These are phyloP conservation scores for Phalera bucephala DNA, from an alignment of 2,888 invertebrate genomes.

Conservation along the genomic window DNA sequence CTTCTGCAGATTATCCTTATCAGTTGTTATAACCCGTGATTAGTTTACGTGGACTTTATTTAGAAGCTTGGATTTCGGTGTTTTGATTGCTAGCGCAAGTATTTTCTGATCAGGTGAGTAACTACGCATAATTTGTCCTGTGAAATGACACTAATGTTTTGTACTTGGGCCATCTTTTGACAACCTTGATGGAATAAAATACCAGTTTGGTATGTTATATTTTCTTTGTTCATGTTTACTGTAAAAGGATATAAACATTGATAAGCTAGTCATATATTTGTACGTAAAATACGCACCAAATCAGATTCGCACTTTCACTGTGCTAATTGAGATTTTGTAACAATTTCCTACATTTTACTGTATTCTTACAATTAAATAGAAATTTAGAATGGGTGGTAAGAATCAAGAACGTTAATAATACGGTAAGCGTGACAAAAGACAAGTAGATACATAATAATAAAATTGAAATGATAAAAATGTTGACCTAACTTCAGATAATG, in stretches of 20 bases:
- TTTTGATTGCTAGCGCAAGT: conserved; percentile 25
- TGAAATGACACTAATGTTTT: conserved; percentile 56
- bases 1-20: conserved; percentile 56
- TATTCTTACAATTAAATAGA: no score
- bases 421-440: no score
- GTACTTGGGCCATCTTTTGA: conserved; percentile 56
- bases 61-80: conserved; percentile 52
- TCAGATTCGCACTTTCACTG: no score
- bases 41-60: conserved; percentile 44
- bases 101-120: conserved; percentile 56
- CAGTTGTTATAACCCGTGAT: conserved; percentile 51
- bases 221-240: conserved; percentile 56
- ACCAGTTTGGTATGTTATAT: conserved; percentile 42
- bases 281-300: no score
- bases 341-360: no score
- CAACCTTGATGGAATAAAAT: conserved; percentile 70
- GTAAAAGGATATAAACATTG: background rate
- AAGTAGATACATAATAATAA: no score
- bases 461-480: no score
- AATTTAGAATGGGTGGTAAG: no score
- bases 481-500: no score
- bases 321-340: no score
- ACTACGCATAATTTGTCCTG: conserved; percentile 61
- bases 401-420: no score
- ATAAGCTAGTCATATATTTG: no score